Evolutionary conservation across 2,797 vertebrate genomes (phyloP), one percentile per base, ranked within the genome.

Genomic region (Arnoldichthys spilopterus): DNA sequence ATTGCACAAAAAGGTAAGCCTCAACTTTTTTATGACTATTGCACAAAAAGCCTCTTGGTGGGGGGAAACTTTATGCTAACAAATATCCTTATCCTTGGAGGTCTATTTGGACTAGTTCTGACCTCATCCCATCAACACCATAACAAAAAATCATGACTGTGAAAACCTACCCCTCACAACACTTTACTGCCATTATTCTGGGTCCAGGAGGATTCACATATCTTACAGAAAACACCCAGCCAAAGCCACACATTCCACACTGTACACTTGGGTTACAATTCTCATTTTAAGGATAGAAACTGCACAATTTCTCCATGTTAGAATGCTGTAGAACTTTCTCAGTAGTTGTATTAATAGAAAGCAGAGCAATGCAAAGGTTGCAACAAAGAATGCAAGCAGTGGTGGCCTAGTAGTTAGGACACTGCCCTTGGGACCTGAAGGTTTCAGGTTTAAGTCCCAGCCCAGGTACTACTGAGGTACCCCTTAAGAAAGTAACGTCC

Each of bases 171-270:
- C 61, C 28, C 61, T 34, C 34, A 22, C 18, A 37, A 61, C 24
- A 43, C n/a, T 59, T 7, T 66, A 22, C 45, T 56, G 54, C 37
- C 58, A 40, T 45, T 47, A 43, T 45, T 32, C 28, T 74, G 13
- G 69, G 34, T 51, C 82, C 73, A 74, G 28, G 15, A 43, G 67
- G 72, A 45, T 45, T 45, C 22, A 47, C 70, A 54, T 32, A 64
- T 80, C 58, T 69, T 59, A 71, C 24, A 71, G 43, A 75, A 51
- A 76, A 54, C 56, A 63, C 61, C 37, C 2, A 64, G 61, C 47
- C 76, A 78, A 72, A 78, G 49, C 59, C 69, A 72, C 77, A 72
- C 58, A 78, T 78, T 78, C 69, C 59, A 45, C 24, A 53, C 24
- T 43, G 47, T 64, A 16, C 59, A 45, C 69, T 76, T 54, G 47